Evolutionary conservation across 2,113 vertebrate species (phyloP).

Genomic region (Lophius piscatorius): DNA sequence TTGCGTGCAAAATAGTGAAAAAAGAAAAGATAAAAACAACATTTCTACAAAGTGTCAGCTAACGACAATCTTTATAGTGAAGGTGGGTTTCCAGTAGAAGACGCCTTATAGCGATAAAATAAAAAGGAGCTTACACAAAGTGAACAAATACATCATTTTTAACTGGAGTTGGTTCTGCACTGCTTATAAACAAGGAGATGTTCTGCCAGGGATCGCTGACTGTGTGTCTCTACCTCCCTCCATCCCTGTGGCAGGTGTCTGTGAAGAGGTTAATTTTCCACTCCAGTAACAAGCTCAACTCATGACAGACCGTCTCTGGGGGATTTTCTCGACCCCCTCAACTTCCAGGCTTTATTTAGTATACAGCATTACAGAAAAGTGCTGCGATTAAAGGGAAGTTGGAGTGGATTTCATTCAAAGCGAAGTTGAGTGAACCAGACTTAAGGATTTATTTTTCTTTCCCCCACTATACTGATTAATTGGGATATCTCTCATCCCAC

Average conservation of each 20-base stretch:
- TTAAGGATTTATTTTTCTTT: constrained; percentile 49
- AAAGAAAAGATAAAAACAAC: constrained; percentile 1
- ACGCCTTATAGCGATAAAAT: neutral
- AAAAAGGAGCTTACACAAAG: neutral
- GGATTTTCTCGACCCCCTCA: constrained; percentile 39
- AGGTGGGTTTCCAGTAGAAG: neutral
- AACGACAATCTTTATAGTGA: neutral
- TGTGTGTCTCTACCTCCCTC: neutral
- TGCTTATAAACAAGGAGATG: constrained; percentile 9
- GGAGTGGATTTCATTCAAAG: constrained; percentile 67
- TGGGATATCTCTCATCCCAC: constrained; percentile 58
- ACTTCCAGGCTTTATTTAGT: constrained; percentile 60
- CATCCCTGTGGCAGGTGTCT: constrained; percentile 34
- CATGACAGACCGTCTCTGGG: constrained; percentile 48
- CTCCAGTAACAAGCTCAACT: constrained; percentile 46
- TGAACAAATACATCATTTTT: neutral
- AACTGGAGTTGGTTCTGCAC: neutral
- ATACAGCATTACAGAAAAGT: constrained; percentile 62
- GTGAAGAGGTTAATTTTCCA: constrained; percentile 62
- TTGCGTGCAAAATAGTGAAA: constrained; percentile 9
- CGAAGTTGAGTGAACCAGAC: constrained; percentile 52
- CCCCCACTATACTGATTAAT: constrained; percentile 46
- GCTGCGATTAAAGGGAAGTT: constrained; percentile 63
- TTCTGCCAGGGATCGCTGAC: neutral
- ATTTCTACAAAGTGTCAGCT: constrained; percentile 14